Conservation (phyloP, 2,888 invertebrate species). For the Cataglyphis livida region DNA sequence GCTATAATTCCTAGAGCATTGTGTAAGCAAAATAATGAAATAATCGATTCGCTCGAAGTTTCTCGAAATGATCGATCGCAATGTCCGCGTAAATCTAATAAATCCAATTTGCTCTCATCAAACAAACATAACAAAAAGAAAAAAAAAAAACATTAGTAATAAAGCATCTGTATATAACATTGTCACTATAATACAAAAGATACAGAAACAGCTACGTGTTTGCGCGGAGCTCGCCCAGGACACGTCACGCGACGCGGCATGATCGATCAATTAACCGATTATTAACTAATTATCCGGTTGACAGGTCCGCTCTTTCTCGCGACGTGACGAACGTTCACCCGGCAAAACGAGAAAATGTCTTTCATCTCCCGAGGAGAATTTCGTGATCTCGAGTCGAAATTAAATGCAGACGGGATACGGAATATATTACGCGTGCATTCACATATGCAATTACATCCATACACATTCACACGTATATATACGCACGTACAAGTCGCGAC, state of each 20-base stretch:
- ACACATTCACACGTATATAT: conserved; percentile 57
- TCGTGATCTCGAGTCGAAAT: conserved; percentile 67
- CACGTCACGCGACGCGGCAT: conserved; percentile 51
- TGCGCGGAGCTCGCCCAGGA: conserved; percentile 43
- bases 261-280: conserved; percentile 49
- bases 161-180: conserved; percentile 30
- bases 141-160: conserved; percentile 30
- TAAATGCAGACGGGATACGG: conserved; percentile 77
- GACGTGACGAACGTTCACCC: conserved; percentile 56
- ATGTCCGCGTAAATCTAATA: conserved; percentile 27
- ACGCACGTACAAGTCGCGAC: conserved; percentile 59
- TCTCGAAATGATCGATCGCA: conserved; percentile 37
- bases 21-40: conserved; percentile 26
- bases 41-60: conserved; percentile 16
- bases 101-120: conserved; percentile 30
- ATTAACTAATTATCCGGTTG: conserved; percentile 41
- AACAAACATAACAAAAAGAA: conserved; percentile 36
- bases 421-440: conserved; percentile 60
- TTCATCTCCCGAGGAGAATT: conserved; percentile 46
- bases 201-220: conserved; percentile 29
- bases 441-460: conserved; percentile 33
- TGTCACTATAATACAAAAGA: conserved; percentile 29
- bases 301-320: conserved; percentile 22
- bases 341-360: conserved; percentile 67
- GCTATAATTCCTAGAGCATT: conserved; percentile 11